These are phyloP conservation scores for Lobophora halterata DNA, from an alignment of 2,888 invertebrate species.

Conservation along the genomic window DNA sequence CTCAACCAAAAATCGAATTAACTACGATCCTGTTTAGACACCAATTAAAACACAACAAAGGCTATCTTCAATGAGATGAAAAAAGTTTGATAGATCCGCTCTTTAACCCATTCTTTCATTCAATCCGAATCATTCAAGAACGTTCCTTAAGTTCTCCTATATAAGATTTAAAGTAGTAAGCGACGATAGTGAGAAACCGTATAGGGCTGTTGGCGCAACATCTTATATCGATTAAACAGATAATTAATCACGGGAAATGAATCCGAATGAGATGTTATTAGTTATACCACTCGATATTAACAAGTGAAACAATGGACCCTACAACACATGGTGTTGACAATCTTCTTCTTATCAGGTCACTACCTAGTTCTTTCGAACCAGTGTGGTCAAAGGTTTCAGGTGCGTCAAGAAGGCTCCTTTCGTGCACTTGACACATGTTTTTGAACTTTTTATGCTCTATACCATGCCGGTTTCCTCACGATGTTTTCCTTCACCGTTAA, in stretches of 20 bases:
- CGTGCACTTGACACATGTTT: too few species aligned
- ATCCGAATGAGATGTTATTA: conserved; percentile 81
- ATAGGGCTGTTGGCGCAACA: conserved; percentile 80
- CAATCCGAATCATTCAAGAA: conserved; percentile 25
- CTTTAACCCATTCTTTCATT: conserved; percentile 75
- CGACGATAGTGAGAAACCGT: conserved; percentile 42
- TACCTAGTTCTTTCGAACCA: too few species aligned
- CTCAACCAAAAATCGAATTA: conserved; percentile 73
- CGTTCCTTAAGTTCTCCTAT: conserved; percentile 24
- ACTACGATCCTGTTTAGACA: conserved; percentile 73
- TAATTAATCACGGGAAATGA: conserved; percentile 81
- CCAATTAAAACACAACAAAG: conserved; percentile 78
- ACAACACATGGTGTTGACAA: conserved; percentile 58
- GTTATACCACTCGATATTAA: conserved; percentile 79
- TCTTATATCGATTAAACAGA: conserved; percentile 81
- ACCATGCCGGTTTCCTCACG: too few species aligned
- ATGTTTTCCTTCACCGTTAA: too few species aligned
- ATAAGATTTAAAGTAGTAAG: conserved; percentile 34
- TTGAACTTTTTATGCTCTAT: too few species aligned
- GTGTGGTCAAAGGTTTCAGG: too few species aligned
- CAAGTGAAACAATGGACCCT: conserved; percentile 74
- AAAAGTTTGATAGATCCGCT: conserved; percentile 79
- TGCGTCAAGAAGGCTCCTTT: too few species aligned
- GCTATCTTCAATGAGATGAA: conserved; percentile 77
- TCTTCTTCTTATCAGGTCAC: too few species aligned